These are phyloP conservation scores for Kryphioiulus occultus DNA, from an alignment of 2,888 invertebrate species.

Conservation along the genomic window DNA sequence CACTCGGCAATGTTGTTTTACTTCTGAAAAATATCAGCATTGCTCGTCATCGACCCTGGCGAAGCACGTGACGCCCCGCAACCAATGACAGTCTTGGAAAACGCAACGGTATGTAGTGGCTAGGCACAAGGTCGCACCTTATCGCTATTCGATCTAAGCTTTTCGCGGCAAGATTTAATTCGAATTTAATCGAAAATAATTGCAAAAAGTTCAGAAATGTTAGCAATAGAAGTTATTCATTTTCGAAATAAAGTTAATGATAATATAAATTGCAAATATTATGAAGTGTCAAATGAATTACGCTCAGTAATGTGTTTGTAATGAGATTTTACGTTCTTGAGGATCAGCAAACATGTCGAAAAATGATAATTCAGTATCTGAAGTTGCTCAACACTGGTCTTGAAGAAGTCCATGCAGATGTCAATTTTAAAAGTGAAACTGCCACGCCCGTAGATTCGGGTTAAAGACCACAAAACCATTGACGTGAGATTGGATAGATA, in stretches of 20 bases:
- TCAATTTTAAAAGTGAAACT: too few relatives aligned
- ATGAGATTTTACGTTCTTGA: too few relatives aligned
- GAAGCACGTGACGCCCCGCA: background rate
- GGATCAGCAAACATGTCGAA: too few relatives aligned
- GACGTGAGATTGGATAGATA: too few relatives aligned
- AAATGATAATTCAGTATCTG: too few relatives aligned
- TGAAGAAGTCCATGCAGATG: too few relatives aligned
- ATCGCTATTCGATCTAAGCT: background rate
- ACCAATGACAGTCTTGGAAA: background rate
- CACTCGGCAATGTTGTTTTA: conserved; percentile 15
- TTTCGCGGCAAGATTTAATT: background rate
- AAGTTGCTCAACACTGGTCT: too few relatives aligned
- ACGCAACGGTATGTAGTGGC: background rate
- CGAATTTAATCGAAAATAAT: background rate
- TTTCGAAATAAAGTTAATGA: background rate
- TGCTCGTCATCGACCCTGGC: conserved; percentile 2
- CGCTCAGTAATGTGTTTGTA: too few relatives aligned
- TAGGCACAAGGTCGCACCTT: background rate
- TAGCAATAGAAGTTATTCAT: background rate
- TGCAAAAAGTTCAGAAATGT: background rate
- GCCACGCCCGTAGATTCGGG: too few relatives aligned
- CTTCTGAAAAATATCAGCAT: conserved; percentile 12
- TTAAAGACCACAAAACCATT: too few relatives aligned
- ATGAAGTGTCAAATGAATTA: background rate
- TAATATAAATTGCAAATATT: background rate